Evolutionary conservation across 2,797 vertebrate species (phyloP).

Genomic region (Lepilemur ruficaudatus): DNA sequence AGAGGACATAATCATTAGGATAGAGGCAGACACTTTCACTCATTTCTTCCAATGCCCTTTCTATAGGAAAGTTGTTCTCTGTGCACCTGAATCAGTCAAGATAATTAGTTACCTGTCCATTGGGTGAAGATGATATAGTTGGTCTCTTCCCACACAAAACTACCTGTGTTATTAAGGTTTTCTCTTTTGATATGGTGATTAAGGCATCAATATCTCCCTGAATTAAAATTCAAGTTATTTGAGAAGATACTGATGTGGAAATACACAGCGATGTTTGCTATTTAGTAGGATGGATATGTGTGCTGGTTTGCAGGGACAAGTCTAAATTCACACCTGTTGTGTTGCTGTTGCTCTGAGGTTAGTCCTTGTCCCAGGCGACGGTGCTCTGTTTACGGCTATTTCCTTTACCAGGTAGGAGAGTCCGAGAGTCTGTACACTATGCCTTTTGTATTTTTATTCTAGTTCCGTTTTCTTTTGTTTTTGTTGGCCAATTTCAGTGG

Average conservation of each 20-base stretch:
- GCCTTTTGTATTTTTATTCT: not conserved
- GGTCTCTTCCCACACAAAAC: not conserved
- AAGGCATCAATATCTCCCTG: not conserved
- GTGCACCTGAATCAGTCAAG: not conserved
- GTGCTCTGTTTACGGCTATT: not conserved
- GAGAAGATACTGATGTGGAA: not conserved
- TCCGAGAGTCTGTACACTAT: not conserved
- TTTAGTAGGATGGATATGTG: not conserved
- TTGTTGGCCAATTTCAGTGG: not conserved
- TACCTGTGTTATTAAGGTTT: not conserved
- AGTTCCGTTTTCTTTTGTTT: not conserved
- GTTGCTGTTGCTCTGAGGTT: not conserved
- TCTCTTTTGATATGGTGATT: not conserved
- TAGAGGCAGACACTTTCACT: not conserved
- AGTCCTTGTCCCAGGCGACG: not conserved
- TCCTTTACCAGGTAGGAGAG: not conserved
- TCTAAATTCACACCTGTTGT: not conserved
- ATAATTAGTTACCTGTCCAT: not conserved
- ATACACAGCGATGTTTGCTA: not conserved
- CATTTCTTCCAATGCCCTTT: not conserved
- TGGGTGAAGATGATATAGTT: rapidly evolving
- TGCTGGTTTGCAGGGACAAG: not conserved
- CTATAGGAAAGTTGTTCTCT: not conserved
- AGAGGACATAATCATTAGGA: not conserved
- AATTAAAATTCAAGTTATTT: not conserved